Base-by-base conservation (phyloP, 2,797 vertebrate genomes). In the Brachyrhaphis roseni region DNA sequence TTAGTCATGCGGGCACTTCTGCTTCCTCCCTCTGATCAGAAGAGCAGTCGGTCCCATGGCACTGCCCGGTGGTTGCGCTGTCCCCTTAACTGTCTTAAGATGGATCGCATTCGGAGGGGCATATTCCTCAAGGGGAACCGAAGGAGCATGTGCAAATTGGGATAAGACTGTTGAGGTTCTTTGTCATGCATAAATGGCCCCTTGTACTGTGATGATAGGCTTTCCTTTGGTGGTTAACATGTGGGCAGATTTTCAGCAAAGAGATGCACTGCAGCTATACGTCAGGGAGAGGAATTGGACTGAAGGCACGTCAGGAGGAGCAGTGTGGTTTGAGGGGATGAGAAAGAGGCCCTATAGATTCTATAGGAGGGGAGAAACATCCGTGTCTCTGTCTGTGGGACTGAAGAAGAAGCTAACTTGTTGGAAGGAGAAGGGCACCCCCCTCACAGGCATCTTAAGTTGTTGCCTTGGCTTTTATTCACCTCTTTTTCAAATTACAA, bases 111-210 rank as follows among this genome's bases (percentile, higher is more conserved):
- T 80, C 49, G 62, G 57, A 73, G 70, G 72, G 72, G 82, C 57
- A 75, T 10, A 72, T 71, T 49, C 74, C 36, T 72, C 45, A 77
- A 79, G 15, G 53, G 80, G 78, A 84, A 64, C 45, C 64, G 80
- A 71, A 71, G 55, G 78, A 87, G 77, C 80, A 77, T 76, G 49
- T 64, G 76, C 75, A 82, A 82, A 80, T 88, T 74, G 46, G 76
- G 74, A 88, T 88, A 15, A 89, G 86, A 86, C 78, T 81, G 79
- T 89, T 36, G n/a, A 83, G 66, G 36, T 77, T 81, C 45, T 86
- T 75, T 80, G 80, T 74, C 43, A 80, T 75, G 72, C 76, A 82
- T 20, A 79, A 75, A 85, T 87, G 75, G 85, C 68, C 82, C 83
- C 71, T 76, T 86, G 72, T 79, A 72, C 79, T 82, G 72, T 26